These are phyloP conservation scores for Sinhomidia bicolor DNA, from an alignment of 2,888 invertebrate genomes.

Conservation along the genomic window DNA sequence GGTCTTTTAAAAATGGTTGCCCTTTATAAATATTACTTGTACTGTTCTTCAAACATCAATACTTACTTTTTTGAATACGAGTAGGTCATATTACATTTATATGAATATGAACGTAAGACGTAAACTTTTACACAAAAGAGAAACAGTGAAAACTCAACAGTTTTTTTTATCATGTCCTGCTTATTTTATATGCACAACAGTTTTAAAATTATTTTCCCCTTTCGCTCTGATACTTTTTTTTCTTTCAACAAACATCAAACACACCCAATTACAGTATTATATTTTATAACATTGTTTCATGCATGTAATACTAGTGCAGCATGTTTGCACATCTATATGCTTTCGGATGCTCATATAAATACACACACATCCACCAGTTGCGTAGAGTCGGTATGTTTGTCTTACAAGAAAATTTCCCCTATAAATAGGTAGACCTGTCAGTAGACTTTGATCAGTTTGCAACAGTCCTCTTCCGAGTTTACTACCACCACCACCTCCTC, in stretches of 20 bases:
- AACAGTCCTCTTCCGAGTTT: slow-evolving; percentile 52
- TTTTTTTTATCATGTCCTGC: slow-evolving; percentile 6
- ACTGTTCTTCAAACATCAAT: neutral
- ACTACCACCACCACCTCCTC: slow-evolving; percentile 5
- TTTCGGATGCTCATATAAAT: neutral
- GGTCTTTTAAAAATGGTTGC: no score
- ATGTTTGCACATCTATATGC: neutral
- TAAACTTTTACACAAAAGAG: neutral
- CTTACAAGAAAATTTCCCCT: slow-evolving; percentile 47
- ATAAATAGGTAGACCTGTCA: slow-evolving; percentile 62
- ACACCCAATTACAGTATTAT: neutral
- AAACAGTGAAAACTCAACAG: slow-evolving; percentile 52
- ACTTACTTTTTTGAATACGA: neutral
- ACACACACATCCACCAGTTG: slow-evolving; percentile 39
- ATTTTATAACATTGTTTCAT: no score
- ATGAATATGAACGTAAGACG: neutral
- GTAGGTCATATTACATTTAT: neutral
- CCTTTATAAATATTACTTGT: no score
- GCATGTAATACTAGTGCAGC: neutral
- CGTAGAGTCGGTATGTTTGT: slow-evolving; percentile 34
- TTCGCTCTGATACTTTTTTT: slow-evolving; percentile 28
- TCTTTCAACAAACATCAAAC: slow-evolving; percentile 26
- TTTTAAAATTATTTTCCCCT: slow-evolving; percentile 33
- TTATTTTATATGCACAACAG: slow-evolving; percentile 16
- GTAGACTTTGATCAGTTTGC: slow-evolving; percentile 60